phyloP scores from a whole-genome alignment of 2,113 vertebrate genomes.

The Istiophorus platypterus region DNA sequence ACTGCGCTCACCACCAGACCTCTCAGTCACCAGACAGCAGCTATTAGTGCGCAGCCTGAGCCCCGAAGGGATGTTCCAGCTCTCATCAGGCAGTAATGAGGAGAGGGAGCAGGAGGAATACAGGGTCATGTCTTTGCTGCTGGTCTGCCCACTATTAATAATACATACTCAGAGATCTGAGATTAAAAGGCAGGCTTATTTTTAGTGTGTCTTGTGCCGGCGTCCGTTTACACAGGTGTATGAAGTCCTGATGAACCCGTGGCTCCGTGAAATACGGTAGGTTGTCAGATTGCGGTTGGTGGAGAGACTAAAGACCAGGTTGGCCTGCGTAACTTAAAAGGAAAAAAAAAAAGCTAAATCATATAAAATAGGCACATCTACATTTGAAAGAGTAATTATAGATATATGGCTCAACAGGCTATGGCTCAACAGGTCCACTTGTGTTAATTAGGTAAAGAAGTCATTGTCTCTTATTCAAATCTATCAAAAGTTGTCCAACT shows the following conservation, averaged over 20 bases:
- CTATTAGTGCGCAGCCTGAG: conserved; percentile 47
- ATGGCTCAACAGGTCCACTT: neutral
- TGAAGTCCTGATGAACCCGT: neutral
- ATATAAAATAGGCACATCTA: neutral
- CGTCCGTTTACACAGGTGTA: neutral
- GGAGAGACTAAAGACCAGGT: neutral
- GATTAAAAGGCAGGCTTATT: conserved; percentile 26
- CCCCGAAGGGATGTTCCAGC: conserved; percentile 58
- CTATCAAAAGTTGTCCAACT: neutral
- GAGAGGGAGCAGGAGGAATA: conserved; percentile 31
- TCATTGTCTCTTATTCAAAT: neutral
- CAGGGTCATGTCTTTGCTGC: conserved; percentile 53
- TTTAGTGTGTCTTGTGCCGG: neutral
- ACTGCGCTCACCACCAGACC: conserved; percentile 35
- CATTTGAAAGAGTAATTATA: neutral
- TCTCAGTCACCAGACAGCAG: conserved; percentile 60
- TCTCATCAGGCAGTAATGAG: conserved; percentile 69
- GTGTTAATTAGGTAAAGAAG: neutral
- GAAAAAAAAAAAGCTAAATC: neutral
- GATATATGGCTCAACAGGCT: too few relatives aligned
- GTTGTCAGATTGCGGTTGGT: neutral
- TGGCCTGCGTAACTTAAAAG: neutral
- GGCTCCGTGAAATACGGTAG: neutral
- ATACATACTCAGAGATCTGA: conserved; percentile 33
- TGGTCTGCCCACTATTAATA: conserved; percentile 53